phyloP scores from a whole-genome alignment of 2,113 vertebrate genomes.

The Ciconia boyciana region DNA sequence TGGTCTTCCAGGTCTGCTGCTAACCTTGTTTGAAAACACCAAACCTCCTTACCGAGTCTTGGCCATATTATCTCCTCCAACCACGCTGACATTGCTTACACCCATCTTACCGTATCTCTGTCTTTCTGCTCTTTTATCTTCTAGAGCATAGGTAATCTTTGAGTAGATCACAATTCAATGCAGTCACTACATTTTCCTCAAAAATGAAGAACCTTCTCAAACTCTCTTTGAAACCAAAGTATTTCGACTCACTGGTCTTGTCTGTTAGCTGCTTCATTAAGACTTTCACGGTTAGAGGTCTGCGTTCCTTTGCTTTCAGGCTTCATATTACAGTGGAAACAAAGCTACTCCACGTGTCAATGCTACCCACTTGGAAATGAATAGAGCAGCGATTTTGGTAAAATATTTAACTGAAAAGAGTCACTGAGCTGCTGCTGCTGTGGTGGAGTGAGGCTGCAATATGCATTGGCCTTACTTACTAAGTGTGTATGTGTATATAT shows the following conservation, averaged over 20 bases:
- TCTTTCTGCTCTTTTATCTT: background rate
- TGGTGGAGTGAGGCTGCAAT: background rate
- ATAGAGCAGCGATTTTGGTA: background rate
- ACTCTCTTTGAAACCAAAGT: background rate
- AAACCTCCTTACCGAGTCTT: background rate
- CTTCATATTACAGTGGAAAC: background rate
- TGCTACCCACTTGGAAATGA: background rate
- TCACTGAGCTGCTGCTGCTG: background rate
- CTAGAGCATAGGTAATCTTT: background rate
- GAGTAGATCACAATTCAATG: background rate
- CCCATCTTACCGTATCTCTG: rapidly evolving
- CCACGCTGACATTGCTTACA: rapidly evolving
- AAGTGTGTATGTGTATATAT: background rate
- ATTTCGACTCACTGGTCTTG: background rate
- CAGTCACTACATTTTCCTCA: background rate
- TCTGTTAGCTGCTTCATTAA: background rate
- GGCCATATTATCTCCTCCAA: background rate
- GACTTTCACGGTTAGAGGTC: background rate
- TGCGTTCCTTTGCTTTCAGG: background rate
- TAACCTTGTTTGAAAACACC: background rate
- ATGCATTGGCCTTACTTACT: background rate
- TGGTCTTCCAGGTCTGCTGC: background rate
- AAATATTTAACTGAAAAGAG: background rate
- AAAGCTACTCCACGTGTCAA: background rate
- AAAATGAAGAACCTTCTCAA: background rate